Evolutionary conservation across 2,888 invertebrate species (phyloP), one percentile per base, ranked within the genome.

Genomic region (Maniola hyperantus): DNA sequence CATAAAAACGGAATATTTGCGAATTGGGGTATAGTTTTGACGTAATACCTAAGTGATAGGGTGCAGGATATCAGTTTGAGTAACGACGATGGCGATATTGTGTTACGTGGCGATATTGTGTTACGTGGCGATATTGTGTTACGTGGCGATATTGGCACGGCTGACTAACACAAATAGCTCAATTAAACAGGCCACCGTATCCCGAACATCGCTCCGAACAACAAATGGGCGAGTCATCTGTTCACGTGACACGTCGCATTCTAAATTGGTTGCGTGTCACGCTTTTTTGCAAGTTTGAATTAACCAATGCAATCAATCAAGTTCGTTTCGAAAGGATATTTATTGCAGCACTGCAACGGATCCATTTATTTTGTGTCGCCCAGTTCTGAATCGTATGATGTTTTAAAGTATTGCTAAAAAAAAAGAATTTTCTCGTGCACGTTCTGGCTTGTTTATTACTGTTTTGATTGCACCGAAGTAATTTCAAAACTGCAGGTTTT

Each of bases 161-260:
- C 74, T 77, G 82, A 83, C 83, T 81, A 81, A 79, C 87, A 87
- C 88, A 88, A 89, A 90, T 87, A 84, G 88, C 88, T 88, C 89
- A 90, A 89, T 90, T 89, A 88, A 86, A 83, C 82, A 74, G 78
- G 78, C 79, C 82, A 79, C 79, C 79, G 79, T 78, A 77, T 76
- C 74, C 77, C 77, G 81, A 76, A 79, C 77, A 81, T 79, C 79
- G 79, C 76, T 71, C 73, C 74, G 78, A 62, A 76, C 76, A 76
- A 83, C 80, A 81, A 83, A 82, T 83, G 80, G 79, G 72, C 77
- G 77, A 75, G 76, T 80, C 85, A 83, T 85, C 81, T 83, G 84
- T 83, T 75, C 83, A 76, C 80, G 79, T 79, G 78, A 79, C 76
- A 79, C 84, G 83, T 84, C 83, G 85, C 85, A 80, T 83, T 82